A percentile compares a stretch with the other conserved stretches of the same genome.
Conservation (phyloP, 2,888 invertebrate genomes). For the Miltochrista miniata region DNA sequence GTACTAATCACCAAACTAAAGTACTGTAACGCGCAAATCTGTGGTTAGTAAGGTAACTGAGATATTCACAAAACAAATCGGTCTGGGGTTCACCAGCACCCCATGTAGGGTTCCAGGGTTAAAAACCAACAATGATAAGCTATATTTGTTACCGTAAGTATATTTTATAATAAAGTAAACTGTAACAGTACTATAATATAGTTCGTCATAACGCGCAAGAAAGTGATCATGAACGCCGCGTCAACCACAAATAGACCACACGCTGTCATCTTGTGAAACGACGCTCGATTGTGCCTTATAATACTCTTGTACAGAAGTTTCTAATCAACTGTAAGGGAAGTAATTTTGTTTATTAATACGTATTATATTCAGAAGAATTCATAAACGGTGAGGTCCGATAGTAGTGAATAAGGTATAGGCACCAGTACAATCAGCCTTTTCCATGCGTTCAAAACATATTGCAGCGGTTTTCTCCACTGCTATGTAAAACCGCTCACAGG, state of each 20-base stretch:
- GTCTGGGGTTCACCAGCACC: too few species aligned
- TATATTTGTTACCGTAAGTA: neutral
- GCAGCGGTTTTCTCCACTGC: neutral
- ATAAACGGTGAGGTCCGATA: too few species aligned
- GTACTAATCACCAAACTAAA: too few species aligned
- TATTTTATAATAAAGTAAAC: neutral
- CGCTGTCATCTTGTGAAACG: slow-evolving; percentile 19
- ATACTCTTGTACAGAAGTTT: slow-evolving; percentile 22
- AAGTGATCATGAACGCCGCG: slow-evolving; percentile 14
- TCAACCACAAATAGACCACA: slow-evolving; percentile 24
- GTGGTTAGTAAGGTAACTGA: too few species aligned
- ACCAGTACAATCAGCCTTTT: neutral
- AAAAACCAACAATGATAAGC: too few species aligned
- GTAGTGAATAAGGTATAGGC: too few species aligned
- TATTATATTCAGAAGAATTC: too few species aligned
- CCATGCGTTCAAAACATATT: neutral
- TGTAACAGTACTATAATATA: slow-evolving; percentile 27
- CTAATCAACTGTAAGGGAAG: slow-evolving; percentile 7
- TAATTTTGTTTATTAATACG: too few species aligned
- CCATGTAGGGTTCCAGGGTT: too few species aligned
- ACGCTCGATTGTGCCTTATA: slow-evolving; percentile 7
- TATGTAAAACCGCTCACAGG: slow-evolving; percentile 2
- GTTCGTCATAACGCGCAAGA: slow-evolving; percentile 18
- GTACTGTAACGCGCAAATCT: too few species aligned
- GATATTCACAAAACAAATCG: too few species aligned